Percentiles rank a stretch among this genome's conserved stretches.
Conservation (phyloP, 1,140 invertebrate genomes). For the Micrasema minimum region DNA sequence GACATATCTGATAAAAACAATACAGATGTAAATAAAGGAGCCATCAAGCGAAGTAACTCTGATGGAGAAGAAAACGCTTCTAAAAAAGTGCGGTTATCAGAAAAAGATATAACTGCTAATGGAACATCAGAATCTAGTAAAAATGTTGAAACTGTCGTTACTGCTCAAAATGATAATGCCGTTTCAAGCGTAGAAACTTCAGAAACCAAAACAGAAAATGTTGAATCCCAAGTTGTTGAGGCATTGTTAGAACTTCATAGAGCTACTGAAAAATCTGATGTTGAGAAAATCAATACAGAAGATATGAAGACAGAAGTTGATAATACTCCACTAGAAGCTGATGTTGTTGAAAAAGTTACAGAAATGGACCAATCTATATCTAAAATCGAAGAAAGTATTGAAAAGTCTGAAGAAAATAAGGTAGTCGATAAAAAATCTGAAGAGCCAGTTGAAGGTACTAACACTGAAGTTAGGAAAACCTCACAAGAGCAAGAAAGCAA, state of each 20-base stretch:
- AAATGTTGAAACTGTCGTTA: background rate
- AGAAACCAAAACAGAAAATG: background rate
- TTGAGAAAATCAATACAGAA: background rate
- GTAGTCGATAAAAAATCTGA: slow-evolving; percentile 6
- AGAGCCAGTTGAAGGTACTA: slow-evolving; percentile 7
- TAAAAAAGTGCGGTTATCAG: slow-evolving; percentile 10
- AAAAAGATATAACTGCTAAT: slow-evolving; percentile 2
- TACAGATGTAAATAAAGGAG: slow-evolving; percentile 1
- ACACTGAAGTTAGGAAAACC: slow-evolving; percentile 40
- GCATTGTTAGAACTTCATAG: background rate
- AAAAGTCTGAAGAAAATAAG: background rate
- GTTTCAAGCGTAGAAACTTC: background rate
- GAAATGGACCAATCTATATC: background rate
- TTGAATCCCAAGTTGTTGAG: slow-evolving; percentile 4
- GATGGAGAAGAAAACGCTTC: slow-evolving; percentile 17
- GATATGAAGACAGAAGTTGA: background rate
- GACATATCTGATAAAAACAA: slow-evolving; percentile 9
- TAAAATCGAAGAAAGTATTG: slow-evolving; percentile 14
- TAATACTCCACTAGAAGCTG: background rate
- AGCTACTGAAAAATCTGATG: background rate
- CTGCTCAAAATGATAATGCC: background rate
- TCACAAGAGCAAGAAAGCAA: slow-evolving; percentile 48
- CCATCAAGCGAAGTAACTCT: slow-evolving; percentile 9
- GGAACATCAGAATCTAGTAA: too few species aligned
- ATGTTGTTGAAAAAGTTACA: background rate